Base-by-base conservation (phyloP, 1,140 invertebrate genomes). In the Anastatus disparis region DNA sequence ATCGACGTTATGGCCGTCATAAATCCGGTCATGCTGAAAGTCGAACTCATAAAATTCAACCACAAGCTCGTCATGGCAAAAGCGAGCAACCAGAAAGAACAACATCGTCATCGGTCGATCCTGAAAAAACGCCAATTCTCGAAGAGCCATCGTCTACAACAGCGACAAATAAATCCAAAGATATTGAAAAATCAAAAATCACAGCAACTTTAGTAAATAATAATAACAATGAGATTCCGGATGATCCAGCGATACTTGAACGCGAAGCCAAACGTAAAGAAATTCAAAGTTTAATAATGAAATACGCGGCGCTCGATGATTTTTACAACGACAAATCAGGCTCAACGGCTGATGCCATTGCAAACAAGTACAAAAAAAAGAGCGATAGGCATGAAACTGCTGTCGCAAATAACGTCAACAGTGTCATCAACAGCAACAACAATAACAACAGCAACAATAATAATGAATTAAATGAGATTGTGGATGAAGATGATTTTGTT, bases 261-360 rank as follows among this genome's bases (percentile, higher is more conserved):
- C 86, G 93, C 22, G 92, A 93, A 79, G 91, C 90, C 15, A 90
- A 90, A 73, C 88, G 93, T 3, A 94, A 93, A 73, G 93, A 95
- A 77, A 93, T 95, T 10, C 91, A 93, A 79, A 90, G 90, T 70
- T 82, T 94, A 9, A 93, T 94, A 44, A 87, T 91, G 84, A 93
- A 93, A 74, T 94, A 94, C 78, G 89, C 91, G 0, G 89, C 90
- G 17, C 80, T 92, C 61, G 92, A 93, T 62, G 92, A 92, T 66
- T 87, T 89, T 13, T 81, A 79, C 31, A n/a, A n/a, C 56, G 73
- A 70, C 6, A 73, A 73, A 20, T 26, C 7, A 22, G 44, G 27
- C 9, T 70, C 58, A 0, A 38, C 68, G 1, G 73, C 88, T 76
- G 77, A 85, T 79, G 79, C 84, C 46, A 85, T 86, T 65, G 84